Evolutionary conservation across 2,797 vertebrate species (phyloP).

Genomic region (Lophius americanus): DNA sequence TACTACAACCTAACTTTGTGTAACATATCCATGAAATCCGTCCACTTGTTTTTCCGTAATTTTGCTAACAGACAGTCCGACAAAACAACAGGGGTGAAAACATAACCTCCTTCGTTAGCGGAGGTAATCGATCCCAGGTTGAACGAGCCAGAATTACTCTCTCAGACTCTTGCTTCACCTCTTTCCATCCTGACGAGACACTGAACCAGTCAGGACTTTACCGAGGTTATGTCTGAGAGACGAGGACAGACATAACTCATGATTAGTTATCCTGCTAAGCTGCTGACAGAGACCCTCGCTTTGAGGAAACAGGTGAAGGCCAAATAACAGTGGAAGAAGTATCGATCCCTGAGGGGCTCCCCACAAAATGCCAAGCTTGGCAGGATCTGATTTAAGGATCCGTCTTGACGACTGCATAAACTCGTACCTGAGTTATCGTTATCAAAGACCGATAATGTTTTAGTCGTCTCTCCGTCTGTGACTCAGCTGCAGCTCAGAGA

Average conservation of each 20-base stretch:
- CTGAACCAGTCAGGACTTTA: too few species aligned
- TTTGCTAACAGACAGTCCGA: too few species aligned
- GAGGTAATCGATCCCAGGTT: too few species aligned
- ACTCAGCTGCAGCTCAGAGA: slow-evolving; percentile 25
- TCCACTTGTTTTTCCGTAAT: too few species aligned
- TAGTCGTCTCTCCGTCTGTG: not conserved
- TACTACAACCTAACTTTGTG: too few species aligned
- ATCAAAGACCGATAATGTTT: not conserved
- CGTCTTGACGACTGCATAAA: not conserved
- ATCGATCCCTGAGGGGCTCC: slow-evolving; percentile 21
- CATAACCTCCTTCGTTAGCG: too few species aligned
- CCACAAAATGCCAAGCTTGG: not conserved
- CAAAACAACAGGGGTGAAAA: too few species aligned
- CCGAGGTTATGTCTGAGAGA: too few species aligned
- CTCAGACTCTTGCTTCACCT: too few species aligned
- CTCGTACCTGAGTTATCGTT: not conserved
- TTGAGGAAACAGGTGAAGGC: rapidly evolving
- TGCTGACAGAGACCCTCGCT: not conserved
- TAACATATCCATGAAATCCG: too few species aligned
- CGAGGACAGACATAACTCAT: not conserved
- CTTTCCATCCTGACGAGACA: too few species aligned
- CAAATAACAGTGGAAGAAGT: slow-evolving; percentile 1
- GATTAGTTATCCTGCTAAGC: not conserved
- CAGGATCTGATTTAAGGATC: not conserved
- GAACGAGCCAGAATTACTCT: too few species aligned